Conservation (phyloP, 2,797 vertebrate species). For the Leontocebus nigricollis region DNA sequence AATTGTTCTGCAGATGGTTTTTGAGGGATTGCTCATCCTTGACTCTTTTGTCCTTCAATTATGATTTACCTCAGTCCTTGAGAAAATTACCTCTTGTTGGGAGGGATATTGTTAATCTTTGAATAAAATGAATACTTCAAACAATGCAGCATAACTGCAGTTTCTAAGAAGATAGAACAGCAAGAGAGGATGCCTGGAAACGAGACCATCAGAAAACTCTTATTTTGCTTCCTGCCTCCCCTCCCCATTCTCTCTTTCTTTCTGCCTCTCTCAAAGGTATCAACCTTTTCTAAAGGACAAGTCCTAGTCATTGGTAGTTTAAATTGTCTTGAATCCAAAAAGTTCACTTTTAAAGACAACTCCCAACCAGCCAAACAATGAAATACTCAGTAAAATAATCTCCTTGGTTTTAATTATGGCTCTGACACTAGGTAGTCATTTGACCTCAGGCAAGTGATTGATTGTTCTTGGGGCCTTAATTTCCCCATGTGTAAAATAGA, state of each 20-base stretch:
- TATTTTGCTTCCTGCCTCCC: neutral
- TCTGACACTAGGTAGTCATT: neutral
- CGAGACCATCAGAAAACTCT: neutral
- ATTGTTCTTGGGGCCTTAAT: neutral
- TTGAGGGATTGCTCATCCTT: slow-evolving; percentile 65
- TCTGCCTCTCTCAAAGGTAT: neutral
- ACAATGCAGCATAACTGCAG: slow-evolving; percentile 39
- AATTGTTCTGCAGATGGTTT: slow-evolving; percentile 45
- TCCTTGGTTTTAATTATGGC: neutral
- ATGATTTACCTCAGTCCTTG: slow-evolving; percentile 54
- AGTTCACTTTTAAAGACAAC: neutral
- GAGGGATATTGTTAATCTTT: slow-evolving; percentile 41
- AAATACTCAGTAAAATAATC: neutral
- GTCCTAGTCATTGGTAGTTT: neutral
- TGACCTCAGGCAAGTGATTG: neutral
- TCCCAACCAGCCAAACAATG: neutral
- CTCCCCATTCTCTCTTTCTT: rapidly evolving
- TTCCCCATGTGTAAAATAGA: neutral
- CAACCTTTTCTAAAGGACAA: neutral
- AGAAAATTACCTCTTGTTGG: slow-evolving; percentile 62
- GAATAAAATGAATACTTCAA: slow-evolving; percentile 35
- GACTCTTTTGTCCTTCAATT: slow-evolving; percentile 62
- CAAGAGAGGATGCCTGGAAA: slow-evolving; percentile 42
- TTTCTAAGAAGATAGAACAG: slow-evolving; percentile 48
- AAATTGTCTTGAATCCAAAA: neutral